Percentiles rank a stretch among this genome's conserved stretches.
Evolutionary conservation across 2,888 invertebrate species (phyloP).

Genomic region (Seira ritae): DNA sequence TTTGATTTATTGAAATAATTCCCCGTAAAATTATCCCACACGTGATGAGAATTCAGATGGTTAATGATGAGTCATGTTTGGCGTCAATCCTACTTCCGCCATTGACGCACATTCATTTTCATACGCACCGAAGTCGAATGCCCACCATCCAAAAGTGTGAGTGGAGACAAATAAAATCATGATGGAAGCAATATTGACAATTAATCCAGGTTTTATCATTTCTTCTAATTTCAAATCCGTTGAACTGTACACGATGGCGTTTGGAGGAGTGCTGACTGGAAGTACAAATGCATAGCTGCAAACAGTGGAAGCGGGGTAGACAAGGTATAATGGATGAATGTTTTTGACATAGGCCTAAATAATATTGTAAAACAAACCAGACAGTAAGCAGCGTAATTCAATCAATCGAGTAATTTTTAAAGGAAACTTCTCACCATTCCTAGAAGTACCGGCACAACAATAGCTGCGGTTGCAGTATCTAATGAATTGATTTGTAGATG

Average conservation of each 20-base stretch:
- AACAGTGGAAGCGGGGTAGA: constrained; percentile 91
- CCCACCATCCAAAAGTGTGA: constrained; percentile 67
- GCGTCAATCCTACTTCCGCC: too few relatives aligned
- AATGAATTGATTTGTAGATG: too few relatives aligned
- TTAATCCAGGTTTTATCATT: constrained; percentile 71
- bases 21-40: too few relatives aligned
- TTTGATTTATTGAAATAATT: too few relatives aligned
- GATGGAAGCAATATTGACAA: constrained; percentile 68
- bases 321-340: constrained; percentile 91
- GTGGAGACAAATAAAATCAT: constrained; percentile 65
- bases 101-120: constrained; percentile 66
- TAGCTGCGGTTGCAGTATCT: constrained; percentile 68
- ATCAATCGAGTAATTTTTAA: too few relatives aligned
- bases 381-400: too few relatives aligned
- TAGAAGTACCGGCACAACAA: constrained; percentile 71
- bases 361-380: neutral
- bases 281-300: constrained; percentile 76
- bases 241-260: constrained; percentile 79
- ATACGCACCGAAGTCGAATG: constrained; percentile 67
- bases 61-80: too few relatives aligned
- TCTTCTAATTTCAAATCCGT: constrained; percentile 67
- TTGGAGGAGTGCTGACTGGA: constrained; percentile 92
- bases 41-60: too few relatives aligned
- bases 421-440: constrained; percentile 71
- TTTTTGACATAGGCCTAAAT: constrained; percentile 82